Evolutionary conservation across 64 coral and sea anemone genomes (phyloP).

Genomic region (Catalaphyllia jardinei): DNA sequence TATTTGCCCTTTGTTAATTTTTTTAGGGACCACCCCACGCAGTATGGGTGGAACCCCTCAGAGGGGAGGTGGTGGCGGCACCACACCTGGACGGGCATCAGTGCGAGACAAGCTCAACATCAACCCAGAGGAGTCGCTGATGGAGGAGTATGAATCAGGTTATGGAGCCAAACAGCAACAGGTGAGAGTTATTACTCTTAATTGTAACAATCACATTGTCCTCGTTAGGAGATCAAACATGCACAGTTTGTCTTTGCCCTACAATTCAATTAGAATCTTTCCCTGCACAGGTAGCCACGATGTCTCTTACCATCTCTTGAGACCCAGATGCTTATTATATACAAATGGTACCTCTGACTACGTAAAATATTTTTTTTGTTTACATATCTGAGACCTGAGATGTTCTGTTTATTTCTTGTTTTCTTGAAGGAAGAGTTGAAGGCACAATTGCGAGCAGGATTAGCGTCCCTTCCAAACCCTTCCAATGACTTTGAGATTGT

Average conservation of each 20-base stretch:
- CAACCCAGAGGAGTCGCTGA: slow-evolving; percentile 88
- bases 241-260: no score
- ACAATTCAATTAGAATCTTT: no score
- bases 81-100: slow-evolving; percentile 80
- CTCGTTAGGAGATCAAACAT: no score
- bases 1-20: neutral
- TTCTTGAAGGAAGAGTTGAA: slow-evolving; percentile 70
- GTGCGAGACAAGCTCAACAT: slow-evolving; percentile 95
- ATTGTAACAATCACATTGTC: no score
- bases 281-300: no score
- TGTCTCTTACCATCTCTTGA: no score
- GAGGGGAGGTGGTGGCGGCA: slow-evolving; percentile 35
- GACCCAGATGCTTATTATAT: no score
- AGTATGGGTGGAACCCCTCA: slow-evolving; percentile 66
- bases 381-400: no score
- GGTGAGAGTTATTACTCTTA: slow-evolving; percentile 11
- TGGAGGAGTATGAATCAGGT: slow-evolving; percentile 84
- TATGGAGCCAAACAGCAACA: slow-evolving; percentile 86
- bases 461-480: slow-evolving; percentile 82
- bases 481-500: slow-evolving; percentile 99
- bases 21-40: slow-evolving; percentile 38
- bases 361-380: no score
- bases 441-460: slow-evolving; percentile 73
- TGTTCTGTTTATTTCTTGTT: neutral
- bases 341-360: no score